Evolutionary conservation across 2,888 invertebrate species (phyloP), one percentile per base, ranked within the genome.

Genomic region (Cyclophora albipunctata): DNA sequence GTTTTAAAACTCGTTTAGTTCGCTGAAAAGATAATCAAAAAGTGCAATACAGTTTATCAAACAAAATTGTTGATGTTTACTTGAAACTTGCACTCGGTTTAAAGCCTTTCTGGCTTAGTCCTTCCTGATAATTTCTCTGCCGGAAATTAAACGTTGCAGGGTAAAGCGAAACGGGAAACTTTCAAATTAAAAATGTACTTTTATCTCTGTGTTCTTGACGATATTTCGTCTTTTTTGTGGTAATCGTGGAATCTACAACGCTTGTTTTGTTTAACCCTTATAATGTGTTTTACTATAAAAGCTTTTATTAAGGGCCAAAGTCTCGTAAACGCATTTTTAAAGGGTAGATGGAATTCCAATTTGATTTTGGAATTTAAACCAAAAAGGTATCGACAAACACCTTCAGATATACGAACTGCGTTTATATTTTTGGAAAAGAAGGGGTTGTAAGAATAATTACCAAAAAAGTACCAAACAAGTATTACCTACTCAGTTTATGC

Each of bases 81-180:
- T 41, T 48, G 45, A 50, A 57, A 54, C 42, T 49, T 58, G 47
- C 49, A 55, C 46, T 49, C 5, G 45, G 70, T 74, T 77, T 67
- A 73, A 81, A 76, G 64, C 66, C 65, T 59, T 53, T 67, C 69
- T 63, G 67, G 67, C 70, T 77, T 72, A 81, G 75, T 77, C 72
- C 72, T 71, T 70, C 72, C 73, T 76, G 76, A 81, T 83, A 78
- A 81, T 81, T 80, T 75, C 75, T 69, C 63, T 59, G 55, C 69
- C 82, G 83, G 84, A 84, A 84, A 83, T 84, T 84, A 84, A 84
- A 84, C 81, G 75, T 72, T 77, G 78, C 76, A 71, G 69, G 69
- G 75, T 64, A 62, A 67, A 62, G 71, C 60, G 66, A 72, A 77
- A 71, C 73, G 73, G 75, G 65, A 78, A 84, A 80, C 73, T 81